Percentiles rank a stretch among this genome's conserved stretches.
Evolutionary conservation across 1,140 invertebrate genomes (phyloP).

Genomic region (Octopus bimaculoides): DNA sequence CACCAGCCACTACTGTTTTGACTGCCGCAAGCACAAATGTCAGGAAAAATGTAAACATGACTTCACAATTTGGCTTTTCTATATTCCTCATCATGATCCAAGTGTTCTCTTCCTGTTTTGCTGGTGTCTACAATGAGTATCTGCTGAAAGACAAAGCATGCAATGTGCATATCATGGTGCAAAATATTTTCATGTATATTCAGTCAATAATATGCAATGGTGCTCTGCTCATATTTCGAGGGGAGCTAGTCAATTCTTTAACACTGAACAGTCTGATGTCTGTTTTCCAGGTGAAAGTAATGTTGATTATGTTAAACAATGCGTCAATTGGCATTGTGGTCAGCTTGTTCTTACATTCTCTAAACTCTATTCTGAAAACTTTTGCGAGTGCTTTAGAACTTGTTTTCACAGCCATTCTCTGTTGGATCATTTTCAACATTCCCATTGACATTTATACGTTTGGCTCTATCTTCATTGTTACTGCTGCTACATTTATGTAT

Average conservation of each 20-base stretch:
- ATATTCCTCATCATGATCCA: constrained; percentile 74
- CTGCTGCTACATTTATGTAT: constrained; percentile 81
- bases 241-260: constrained; percentile 38
- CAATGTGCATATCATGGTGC: constrained; percentile 84
- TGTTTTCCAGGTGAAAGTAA: constrained; percentile 68
- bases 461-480: constrained; percentile 79
- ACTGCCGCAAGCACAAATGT: background rate
- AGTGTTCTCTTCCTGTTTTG: constrained; percentile 88
- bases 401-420: constrained; percentile 84
- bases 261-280: constrained; percentile 57
- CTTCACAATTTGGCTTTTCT: constrained; percentile 64
- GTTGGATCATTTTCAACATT: constrained; percentile 85
- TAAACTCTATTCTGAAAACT: constrained; percentile 95
- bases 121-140: constrained; percentile 96
- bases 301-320: constrained; percentile 85
- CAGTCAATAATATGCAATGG: constrained; percentile 91
- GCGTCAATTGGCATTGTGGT: constrained; percentile 89
- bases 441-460: constrained; percentile 80
- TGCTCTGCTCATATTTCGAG: constrained; percentile 64
- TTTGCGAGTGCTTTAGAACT: constrained; percentile 93
- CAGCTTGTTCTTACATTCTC: constrained; percentile 86
- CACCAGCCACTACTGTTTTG: background rate
- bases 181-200: constrained; percentile 95
- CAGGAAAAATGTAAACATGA: constrained; percentile 25
- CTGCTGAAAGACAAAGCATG: constrained; percentile 77